phyloP scores from a whole-genome alignment of 2,888 invertebrate genomes.

The Junonia oenone region DNA sequence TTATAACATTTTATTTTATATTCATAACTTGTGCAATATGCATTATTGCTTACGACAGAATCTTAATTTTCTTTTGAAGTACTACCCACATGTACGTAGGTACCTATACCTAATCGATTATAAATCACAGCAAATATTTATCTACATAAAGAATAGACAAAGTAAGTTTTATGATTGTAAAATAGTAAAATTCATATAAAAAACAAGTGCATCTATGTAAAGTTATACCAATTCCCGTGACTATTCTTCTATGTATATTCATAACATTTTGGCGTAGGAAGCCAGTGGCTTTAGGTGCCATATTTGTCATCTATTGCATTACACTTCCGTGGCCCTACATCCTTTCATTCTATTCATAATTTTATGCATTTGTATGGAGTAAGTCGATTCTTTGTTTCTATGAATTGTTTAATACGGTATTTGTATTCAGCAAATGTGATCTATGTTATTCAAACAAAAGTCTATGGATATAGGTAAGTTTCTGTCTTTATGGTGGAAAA shows the following conservation, averaged over 20 bases:
- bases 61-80: too few relatives aligned
- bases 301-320: constrained; percentile 13
- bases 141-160: too few relatives aligned
- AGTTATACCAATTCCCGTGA: not conserved
- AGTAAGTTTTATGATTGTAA: too few relatives aligned
- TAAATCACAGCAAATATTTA: too few relatives aligned
- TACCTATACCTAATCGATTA: too few relatives aligned
- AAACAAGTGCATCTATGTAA: too few relatives aligned
- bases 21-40: too few relatives aligned
- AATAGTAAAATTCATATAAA: too few relatives aligned
- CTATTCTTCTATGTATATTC: not conserved
- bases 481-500: not conserved
- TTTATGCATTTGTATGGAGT: not conserved
- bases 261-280: constrained; percentile 12
- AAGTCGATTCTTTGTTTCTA: not conserved
- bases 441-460: not conserved
- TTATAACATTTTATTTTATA: too few relatives aligned
- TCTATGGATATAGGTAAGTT: not conserved
- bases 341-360: constrained; percentile 22
- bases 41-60: too few relatives aligned
- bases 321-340: constrained; percentile 12
- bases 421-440: not conserved
- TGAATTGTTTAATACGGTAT: not conserved
- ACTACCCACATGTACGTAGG: too few relatives aligned
- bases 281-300: not conserved